Evolutionary conservation across 2,888 invertebrate species (phyloP).

Genomic region (Crocallis elinguaria): DNA sequence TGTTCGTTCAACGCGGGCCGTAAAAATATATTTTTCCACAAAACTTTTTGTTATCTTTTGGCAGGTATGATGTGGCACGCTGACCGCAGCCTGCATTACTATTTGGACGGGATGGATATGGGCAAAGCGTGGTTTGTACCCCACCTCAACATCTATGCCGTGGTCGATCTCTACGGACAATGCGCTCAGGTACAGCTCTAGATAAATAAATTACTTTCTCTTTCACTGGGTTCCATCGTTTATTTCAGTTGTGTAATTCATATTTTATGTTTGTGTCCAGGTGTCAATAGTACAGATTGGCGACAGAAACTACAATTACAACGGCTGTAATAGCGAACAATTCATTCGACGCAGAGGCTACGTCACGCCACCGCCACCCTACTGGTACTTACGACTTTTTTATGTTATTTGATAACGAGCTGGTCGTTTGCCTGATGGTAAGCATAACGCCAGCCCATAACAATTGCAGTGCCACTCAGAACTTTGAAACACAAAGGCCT

Average conservation of each 20-base stretch:
- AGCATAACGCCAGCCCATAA: no score
- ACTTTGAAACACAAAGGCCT: no score
- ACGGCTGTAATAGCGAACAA: conserved; percentile 71
- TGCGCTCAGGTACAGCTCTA: conserved; percentile 94
- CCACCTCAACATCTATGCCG: conserved; percentile 93
- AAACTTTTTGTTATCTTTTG: no score
- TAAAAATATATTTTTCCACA: no score
- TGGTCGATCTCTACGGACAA: conserved; percentile 97
- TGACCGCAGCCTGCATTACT: conserved; percentile 94
- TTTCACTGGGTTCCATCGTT: no score
- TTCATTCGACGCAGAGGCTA: conserved; percentile 56
- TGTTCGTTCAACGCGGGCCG: no score
- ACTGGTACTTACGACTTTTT: conserved; percentile 65
- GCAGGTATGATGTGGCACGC: conserved; percentile 93
- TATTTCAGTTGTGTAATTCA: no score
- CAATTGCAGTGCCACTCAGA: no score
- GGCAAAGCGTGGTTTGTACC: conserved; percentile 93
- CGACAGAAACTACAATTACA: conserved; percentile 72
- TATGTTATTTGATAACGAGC: no score
- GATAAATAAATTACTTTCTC: no score
- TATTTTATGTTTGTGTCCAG: conserved; percentile 44
- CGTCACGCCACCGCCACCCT: conserved; percentile 68
- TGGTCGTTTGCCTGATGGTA: no score
- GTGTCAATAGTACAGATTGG: conserved; percentile 76
- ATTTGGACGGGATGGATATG: conserved; percentile 93